A percentile compares a stretch with the other conserved stretches of the same genome.
Conservation (phyloP, 2,888 invertebrate species). For the Mimas tiliae region DNA sequence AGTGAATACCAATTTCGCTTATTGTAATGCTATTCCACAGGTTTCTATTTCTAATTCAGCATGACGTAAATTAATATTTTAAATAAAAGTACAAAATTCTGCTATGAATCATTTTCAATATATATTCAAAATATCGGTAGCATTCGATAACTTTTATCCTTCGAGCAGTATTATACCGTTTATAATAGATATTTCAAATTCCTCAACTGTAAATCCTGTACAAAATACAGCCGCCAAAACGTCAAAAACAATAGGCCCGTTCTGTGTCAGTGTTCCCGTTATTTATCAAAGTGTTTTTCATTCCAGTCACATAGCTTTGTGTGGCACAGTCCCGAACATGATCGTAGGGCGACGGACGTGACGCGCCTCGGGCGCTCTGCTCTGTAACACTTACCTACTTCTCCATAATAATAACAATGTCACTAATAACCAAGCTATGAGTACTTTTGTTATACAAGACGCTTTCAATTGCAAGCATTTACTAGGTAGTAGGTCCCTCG, state of each 20-base stretch:
- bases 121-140: not conserved
- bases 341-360: conserved; percentile 52
- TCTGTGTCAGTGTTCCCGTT: conserved; percentile 6
- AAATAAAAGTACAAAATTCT: no score
- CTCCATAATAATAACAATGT: conserved; percentile 1
- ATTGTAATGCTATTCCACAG: no score
- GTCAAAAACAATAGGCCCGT: conserved; percentile 14
- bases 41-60: no score
- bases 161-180: not conserved
- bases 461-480: no score
- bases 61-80: no score
- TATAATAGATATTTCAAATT: not conserved
- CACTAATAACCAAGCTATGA: not conserved
- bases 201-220: not conserved
- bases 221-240: not conserved
- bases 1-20: no score
- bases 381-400: not conserved
- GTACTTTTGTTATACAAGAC: no score
- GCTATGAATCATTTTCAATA: no score
- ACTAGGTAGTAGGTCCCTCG: no score
- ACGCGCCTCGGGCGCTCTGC: conserved; percentile 32
- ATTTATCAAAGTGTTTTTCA: conserved; percentile 34
- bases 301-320: conserved; percentile 43
- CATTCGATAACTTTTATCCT: not conserved
- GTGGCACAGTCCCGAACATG: conserved; percentile 40